Conservation (phyloP, 2,888 invertebrate genomes). For the Phoenoteleia sp. region DNA sequence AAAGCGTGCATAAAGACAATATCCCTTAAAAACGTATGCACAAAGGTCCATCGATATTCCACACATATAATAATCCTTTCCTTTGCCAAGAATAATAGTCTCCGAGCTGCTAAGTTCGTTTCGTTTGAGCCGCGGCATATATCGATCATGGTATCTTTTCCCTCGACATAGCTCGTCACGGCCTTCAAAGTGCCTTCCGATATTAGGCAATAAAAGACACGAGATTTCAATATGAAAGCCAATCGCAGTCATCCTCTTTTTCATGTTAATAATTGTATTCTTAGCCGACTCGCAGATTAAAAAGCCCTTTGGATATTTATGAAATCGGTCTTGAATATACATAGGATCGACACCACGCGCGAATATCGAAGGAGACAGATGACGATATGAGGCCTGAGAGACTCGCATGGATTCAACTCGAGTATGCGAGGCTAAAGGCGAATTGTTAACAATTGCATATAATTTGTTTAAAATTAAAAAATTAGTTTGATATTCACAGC, state of each 20-base stretch:
- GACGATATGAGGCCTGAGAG: slow-evolving; percentile 39
- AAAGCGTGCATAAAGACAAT: slow-evolving; percentile 61
- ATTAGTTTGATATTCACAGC: slow-evolving; percentile 3
- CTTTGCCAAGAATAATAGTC: slow-evolving; percentile 69
- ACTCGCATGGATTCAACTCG: not conserved
- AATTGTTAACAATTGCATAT: slow-evolving; percentile 52
- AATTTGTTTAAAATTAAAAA: slow-evolving; percentile 48
- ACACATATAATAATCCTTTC: slow-evolving; percentile 69
- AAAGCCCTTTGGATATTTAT: slow-evolving; percentile 73
- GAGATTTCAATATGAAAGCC: slow-evolving; percentile 74
- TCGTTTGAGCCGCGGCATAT: slow-evolving; percentile 68
- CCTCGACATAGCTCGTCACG: slow-evolving; percentile 42
- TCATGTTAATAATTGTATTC: slow-evolving; percentile 74
- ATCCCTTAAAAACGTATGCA: slow-evolving; percentile 64
- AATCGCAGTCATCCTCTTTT: slow-evolving; percentile 69
- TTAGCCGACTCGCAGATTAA: slow-evolving; percentile 70
- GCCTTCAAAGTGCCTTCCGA: slow-evolving; percentile 70
- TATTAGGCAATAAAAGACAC: slow-evolving; percentile 73
- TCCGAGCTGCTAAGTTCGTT: slow-evolving; percentile 69
- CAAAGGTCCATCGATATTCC: slow-evolving; percentile 71
- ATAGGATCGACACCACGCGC: slow-evolving; percentile 64
- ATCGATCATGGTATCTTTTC: slow-evolving; percentile 65
- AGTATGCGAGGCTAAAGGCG: slow-evolving; percentile 3
- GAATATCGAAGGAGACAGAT: slow-evolving; percentile 65
- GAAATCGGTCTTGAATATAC: slow-evolving; percentile 74